Evolutionary conservation across 1,140 invertebrate genomes (phyloP).

Genomic region (Micrasema minimum): DNA sequence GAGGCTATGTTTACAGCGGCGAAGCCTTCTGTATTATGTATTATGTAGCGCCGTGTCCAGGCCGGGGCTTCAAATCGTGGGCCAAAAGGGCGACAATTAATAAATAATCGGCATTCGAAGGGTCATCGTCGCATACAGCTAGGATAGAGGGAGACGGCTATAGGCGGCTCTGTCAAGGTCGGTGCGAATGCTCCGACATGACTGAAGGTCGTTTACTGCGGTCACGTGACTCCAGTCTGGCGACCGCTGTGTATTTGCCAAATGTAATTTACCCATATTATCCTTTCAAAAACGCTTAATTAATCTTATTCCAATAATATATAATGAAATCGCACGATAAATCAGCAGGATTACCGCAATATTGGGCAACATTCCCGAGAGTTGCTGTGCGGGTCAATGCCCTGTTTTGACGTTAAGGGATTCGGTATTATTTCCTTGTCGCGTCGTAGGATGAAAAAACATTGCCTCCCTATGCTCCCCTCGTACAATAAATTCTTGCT

Average conservation of each 20-base stretch:
- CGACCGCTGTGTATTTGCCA: conserved; percentile 17
- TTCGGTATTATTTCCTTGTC: not conserved
- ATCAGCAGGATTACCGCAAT: not conserved
- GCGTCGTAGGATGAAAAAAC: too few relatives aligned
- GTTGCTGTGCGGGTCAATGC: not conserved
- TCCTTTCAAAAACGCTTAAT: conserved; percentile 24
- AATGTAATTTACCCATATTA: conserved; percentile 4
- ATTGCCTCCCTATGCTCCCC: too few relatives aligned
- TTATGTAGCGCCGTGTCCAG: not conserved
- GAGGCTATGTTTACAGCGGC: conserved; percentile 16
- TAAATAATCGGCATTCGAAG: conserved; percentile 20
- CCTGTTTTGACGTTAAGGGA: conserved; percentile 20
- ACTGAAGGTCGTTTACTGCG: conserved; percentile 52
- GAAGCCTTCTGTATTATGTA: conserved; percentile 1
- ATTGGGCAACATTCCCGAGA: not conserved
- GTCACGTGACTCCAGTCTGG: conserved; percentile 43
- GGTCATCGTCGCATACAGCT: conserved; percentile 25
- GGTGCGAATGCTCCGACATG: conserved; percentile 45
- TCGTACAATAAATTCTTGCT: too few relatives aligned
- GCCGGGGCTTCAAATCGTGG: not conserved
- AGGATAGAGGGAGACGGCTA: conserved; percentile 25
- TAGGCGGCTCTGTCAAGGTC: conserved; percentile 42
- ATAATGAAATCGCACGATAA: too few relatives aligned
- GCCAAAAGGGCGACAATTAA: conserved; percentile 6
- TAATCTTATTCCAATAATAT: not conserved